Evolutionary conservation across 2,797 vertebrate species (phyloP).

Genomic region (Sebastes wilsoni): DNA sequence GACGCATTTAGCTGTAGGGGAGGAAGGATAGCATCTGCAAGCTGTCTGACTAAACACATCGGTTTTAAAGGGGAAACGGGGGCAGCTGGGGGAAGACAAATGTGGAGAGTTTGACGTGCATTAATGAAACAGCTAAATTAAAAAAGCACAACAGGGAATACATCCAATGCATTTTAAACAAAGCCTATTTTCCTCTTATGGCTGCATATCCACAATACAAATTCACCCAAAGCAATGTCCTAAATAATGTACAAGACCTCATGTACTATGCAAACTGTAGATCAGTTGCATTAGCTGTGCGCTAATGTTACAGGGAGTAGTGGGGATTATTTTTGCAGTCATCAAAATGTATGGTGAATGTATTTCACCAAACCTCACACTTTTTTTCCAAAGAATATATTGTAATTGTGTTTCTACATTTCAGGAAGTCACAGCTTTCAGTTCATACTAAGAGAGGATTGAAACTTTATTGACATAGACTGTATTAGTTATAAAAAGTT

Average conservation of each 20-base stretch:
- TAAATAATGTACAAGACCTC: background rate
- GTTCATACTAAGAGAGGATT: background rate
- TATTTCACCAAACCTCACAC: background rate
- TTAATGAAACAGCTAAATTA: constrained; percentile 34
- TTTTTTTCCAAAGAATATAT: background rate
- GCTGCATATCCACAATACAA: background rate
- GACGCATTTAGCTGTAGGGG: constrained; percentile 46
- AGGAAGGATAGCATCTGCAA: constrained; percentile 51
- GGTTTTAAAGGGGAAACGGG: constrained; percentile 11
- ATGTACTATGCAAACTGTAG: background rate
- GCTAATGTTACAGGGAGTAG: background rate
- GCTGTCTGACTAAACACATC: constrained; percentile 29
- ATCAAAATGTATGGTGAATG: background rate
- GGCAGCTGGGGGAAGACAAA: constrained; percentile 11
- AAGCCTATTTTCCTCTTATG: background rate
- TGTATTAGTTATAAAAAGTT: background rate
- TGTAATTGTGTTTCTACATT: background rate
- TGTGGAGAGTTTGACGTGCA: constrained; percentile 1
- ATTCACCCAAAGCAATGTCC: background rate
- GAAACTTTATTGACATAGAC: background rate
- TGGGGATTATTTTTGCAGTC: background rate
- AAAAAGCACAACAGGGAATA: constrained; percentile 30
- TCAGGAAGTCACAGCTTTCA: background rate
- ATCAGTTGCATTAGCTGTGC: background rate
- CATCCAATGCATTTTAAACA: background rate